phyloP scores from a whole-genome alignment of 2,797 vertebrate genomes.

The Mycteria americana region DNA sequence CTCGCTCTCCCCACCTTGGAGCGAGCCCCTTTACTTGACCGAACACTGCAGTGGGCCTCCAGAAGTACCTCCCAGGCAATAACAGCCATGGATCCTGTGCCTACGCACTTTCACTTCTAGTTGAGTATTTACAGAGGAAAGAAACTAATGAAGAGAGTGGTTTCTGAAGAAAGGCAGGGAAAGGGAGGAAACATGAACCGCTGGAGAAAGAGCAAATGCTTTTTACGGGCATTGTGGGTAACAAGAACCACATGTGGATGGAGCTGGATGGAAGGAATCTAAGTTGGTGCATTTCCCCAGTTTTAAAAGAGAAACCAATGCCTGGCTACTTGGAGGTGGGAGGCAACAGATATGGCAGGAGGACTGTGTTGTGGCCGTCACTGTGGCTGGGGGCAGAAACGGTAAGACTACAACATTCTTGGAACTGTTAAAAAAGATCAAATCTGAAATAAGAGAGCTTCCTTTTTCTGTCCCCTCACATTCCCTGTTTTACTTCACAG shows the following conservation, averaged over 20 bases:
- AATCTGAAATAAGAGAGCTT: not conserved
- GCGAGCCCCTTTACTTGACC: not conserved
- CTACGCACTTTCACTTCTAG: not conserved
- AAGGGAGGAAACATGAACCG: constrained; percentile 23
- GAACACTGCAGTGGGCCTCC: not conserved
- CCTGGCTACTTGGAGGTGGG: not conserved
- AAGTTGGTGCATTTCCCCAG: not conserved
- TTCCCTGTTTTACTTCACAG: not conserved
- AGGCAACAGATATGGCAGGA: not conserved
- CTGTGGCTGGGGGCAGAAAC: not conserved
- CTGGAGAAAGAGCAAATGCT: not conserved
- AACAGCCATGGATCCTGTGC: not conserved
- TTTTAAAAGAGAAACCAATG: not conserved
- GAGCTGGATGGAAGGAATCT: not conserved
- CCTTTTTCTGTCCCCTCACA: not conserved
- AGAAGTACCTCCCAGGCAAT: not conserved
- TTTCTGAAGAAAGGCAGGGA: constrained; percentile 22
- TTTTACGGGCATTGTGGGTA: not conserved
- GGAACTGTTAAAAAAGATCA: not conserved
- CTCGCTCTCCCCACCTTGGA: not conserved
- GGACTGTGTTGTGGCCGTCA: not conserved
- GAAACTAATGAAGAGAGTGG: constrained; percentile 10
- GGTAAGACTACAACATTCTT: not conserved
- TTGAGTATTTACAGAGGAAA: not conserved
- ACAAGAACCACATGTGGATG: constrained; percentile 39